A percentile compares a stretch with the other conserved stretches of the same genome.
Evolutionary conservation across 2,888 invertebrate genomes (phyloP).

Genomic region (Thymelicus lineola): DNA sequence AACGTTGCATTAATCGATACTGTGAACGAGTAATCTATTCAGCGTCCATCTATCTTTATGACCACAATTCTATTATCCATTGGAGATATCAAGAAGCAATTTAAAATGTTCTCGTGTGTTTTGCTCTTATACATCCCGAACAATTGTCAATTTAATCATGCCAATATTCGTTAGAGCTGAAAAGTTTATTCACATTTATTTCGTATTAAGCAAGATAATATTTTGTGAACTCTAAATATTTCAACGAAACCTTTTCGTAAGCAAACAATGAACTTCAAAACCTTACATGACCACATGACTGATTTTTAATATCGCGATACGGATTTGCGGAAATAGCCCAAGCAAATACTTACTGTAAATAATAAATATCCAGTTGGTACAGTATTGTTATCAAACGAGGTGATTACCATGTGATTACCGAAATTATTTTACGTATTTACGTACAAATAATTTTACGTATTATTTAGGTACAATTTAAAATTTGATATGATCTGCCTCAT

Average conservation of each 20-base stretch:
- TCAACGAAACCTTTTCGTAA: neutral
- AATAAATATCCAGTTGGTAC: too few species aligned
- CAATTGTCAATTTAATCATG: too few species aligned
- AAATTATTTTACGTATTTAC: conserved; percentile 1
- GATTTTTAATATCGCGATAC: conserved; percentile 13
- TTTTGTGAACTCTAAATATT: neutral
- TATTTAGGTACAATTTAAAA: conserved; percentile 10
- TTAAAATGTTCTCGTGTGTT: neutral
- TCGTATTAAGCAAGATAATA: neutral
- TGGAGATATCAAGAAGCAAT: neutral
- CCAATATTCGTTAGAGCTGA: too few species aligned
- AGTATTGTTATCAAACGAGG: too few species aligned
- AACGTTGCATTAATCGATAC: conserved; percentile 5
- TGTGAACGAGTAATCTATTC: neutral
- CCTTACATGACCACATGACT: conserved; percentile 5
- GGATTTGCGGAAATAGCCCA: too few species aligned
- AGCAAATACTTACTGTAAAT: too few species aligned
- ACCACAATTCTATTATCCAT: neutral
- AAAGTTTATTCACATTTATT: too few species aligned
- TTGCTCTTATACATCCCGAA: too few species aligned
- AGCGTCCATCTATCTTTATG: conserved; percentile 14
- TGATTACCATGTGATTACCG: neutral
- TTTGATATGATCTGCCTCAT: conserved; percentile 9
- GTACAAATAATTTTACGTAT: too few species aligned
- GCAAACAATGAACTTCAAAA: conserved; percentile 5